Conservation (phyloP, 2,113 vertebrate genomes). For the Ellobius talpinus region DNA sequence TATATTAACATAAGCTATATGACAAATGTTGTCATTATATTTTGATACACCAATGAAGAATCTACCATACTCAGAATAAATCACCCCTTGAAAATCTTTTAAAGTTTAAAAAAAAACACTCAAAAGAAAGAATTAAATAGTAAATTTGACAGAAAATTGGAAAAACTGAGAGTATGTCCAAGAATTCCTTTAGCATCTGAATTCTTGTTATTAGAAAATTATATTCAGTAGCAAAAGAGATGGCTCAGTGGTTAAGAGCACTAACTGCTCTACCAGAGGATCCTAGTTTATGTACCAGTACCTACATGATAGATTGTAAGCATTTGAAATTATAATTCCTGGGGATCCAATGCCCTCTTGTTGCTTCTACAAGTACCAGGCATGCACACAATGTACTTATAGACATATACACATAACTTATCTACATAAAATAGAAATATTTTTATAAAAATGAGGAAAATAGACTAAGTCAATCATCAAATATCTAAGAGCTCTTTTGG, state of each 20-base stretch:
- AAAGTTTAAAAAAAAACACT: background rate
- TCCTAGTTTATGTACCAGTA: too few relatives aligned
- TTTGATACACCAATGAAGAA: background rate
- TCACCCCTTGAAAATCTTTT: background rate
- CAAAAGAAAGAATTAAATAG: background rate
- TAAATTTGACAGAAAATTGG: background rate
- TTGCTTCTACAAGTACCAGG: background rate
- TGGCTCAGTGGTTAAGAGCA: background rate
- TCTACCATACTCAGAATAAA: background rate
- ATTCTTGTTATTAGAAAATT: background rate
- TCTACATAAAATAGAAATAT: background rate
- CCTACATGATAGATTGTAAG: background rate
- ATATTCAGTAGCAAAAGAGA: background rate
- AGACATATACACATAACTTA: background rate
- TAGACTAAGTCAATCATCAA: background rate
- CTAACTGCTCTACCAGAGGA: background rate
- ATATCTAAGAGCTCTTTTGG: background rate
- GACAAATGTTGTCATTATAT: background rate
- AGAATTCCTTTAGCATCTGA: background rate
- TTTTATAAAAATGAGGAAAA: background rate
- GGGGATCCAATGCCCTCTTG: background rate
- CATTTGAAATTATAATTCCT: background rate
- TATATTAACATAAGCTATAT: background rate
- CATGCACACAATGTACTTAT: background rate
- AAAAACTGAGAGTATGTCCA: background rate